These are phyloP conservation scores for Achlya flavicornis DNA, from an alignment of 2,888 invertebrate genomes.

Conservation along the genomic window DNA sequence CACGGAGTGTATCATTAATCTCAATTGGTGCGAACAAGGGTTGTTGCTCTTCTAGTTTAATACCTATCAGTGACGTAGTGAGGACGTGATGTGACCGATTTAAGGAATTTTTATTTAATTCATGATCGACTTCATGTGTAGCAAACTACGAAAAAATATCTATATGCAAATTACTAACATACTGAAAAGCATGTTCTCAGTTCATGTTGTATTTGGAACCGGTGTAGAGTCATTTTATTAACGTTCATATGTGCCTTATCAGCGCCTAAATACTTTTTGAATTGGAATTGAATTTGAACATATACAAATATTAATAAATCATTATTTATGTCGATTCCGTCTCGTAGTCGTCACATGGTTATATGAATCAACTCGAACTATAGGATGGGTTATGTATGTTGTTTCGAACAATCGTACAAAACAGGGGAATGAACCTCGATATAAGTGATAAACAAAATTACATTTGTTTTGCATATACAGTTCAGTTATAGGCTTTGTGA, in stretches of 20 bases:
- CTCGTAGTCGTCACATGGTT: neutral
- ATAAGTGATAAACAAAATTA: neutral
- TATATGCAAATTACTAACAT: too few relatives aligned
- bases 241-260: too few relatives aligned
- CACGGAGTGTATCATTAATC: slow-evolving; percentile 11
- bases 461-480: neutral
- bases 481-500: neutral
- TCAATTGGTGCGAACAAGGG: slow-evolving; percentile 10
- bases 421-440: neutral
- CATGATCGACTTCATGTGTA: too few relatives aligned
- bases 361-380: neutral
- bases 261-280: too few relatives aligned
- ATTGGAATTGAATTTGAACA: too few relatives aligned
- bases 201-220: too few relatives aligned
- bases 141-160: too few relatives aligned
- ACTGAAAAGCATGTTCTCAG: too few relatives aligned
- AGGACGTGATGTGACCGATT: neutral
- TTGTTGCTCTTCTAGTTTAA: neutral
- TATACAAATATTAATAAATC: too few relatives aligned
- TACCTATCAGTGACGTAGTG: neutral
- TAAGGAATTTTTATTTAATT: neutral
- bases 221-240: too few relatives aligned
- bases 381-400: neutral
- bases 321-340: neutral
- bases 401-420: neutral